These are phyloP conservation scores for Alosa alosa DNA, from an alignment of 2,113 vertebrate species.

Conservation along the genomic window DNA sequence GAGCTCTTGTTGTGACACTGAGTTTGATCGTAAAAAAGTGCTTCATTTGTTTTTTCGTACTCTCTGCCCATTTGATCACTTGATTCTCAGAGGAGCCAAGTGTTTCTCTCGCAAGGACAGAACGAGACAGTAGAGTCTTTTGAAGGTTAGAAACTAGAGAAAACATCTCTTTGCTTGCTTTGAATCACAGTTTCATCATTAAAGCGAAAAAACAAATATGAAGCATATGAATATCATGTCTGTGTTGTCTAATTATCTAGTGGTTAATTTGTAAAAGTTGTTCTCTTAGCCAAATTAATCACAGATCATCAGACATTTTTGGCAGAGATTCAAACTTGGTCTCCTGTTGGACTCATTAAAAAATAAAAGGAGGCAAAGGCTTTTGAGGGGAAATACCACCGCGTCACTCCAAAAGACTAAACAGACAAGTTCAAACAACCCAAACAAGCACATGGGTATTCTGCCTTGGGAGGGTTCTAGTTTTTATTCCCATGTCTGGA, in stretches of 20 bases:
- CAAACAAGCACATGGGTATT: neutral
- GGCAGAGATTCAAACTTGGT: neutral
- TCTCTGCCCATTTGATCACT: neutral
- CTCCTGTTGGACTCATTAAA: neutral
- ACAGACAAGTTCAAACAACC: neutral
- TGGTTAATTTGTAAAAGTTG: neutral
- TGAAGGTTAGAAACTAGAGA: neutral
- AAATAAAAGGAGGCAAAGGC: neutral
- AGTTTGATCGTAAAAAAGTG: neutral
- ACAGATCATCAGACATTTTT: neutral
- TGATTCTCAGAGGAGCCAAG: neutral
- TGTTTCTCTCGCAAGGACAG: neutral
- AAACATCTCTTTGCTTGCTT: neutral
- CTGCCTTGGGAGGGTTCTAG: neutral
- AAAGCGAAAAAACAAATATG: neutral
- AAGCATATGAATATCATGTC: neutral
- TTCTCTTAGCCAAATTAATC: neutral
- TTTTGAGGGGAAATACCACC: neutral
- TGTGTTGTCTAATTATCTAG: neutral
- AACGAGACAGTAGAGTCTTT: neutral
- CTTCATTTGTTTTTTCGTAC: neutral
- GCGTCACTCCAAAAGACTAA: neutral
- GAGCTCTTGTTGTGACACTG: neutral
- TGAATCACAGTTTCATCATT: neutral
- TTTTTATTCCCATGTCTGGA: neutral